phyloP scores from a whole-genome alignment of 2,113 vertebrate genomes.

The Macroglossus sobrinus region DNA sequence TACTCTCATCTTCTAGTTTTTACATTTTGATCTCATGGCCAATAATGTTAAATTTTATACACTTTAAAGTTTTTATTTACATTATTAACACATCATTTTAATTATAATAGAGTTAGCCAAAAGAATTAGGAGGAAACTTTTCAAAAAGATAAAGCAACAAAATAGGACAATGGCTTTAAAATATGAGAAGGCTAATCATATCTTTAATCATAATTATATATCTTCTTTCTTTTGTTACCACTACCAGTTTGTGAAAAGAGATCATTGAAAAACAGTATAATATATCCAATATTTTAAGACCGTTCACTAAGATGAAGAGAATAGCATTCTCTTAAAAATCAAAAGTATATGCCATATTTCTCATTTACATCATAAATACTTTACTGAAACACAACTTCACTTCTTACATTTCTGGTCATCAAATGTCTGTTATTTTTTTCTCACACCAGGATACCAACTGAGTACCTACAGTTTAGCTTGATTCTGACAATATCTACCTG shows the following conservation, averaged over 20 bases:
- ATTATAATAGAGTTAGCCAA: neutral
- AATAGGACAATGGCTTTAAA: neutral
- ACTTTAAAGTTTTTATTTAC: neutral
- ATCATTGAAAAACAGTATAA: neutral
- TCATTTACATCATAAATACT: neutral
- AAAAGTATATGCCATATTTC: neutral
- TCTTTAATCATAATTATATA: neutral
- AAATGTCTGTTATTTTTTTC: neutral
- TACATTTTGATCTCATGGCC: neutral
- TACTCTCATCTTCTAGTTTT: neutral
- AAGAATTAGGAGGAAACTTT: neutral
- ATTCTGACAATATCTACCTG: neutral
- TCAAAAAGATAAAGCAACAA: neutral
- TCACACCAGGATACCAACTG: neutral
- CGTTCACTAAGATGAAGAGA: neutral
- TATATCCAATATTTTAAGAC: neutral
- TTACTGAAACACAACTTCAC: neutral
- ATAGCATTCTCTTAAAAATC: neutral
- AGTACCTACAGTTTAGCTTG: neutral
- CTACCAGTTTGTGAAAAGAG: neutral
- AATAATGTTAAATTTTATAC: neutral
- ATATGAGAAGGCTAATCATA: neutral
- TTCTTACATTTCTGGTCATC: neutral
- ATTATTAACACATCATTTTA: neutral
- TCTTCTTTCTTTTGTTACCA: neutral